phyloP scores from a whole-genome alignment of 2,888 invertebrate genomes.

The Cacoxenus indagator region DNA sequence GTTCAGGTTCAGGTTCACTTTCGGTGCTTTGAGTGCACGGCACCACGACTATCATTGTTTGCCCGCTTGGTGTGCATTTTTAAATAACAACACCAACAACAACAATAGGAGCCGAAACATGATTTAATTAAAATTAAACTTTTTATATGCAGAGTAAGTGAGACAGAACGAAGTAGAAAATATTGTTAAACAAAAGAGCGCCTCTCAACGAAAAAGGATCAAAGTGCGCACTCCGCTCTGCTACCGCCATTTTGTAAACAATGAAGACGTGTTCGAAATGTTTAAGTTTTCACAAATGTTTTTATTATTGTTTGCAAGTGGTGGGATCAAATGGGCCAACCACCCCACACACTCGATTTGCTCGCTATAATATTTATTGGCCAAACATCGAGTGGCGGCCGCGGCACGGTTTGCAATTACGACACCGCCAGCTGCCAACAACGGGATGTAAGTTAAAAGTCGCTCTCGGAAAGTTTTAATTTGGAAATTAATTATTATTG shows the following conservation, averaged over 20 bases:
- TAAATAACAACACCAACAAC: slow-evolving; percentile 15
- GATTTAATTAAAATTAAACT: slow-evolving; percentile 63
- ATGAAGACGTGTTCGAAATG: slow-evolving; percentile 62
- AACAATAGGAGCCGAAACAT: slow-evolving; percentile 39
- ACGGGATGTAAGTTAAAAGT: not conserved
- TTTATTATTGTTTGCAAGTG: slow-evolving; percentile 5
- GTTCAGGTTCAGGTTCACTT: not conserved
- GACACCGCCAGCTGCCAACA: slow-evolving; percentile 6
- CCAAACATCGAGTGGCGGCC: not conserved
- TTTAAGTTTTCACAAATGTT: slow-evolving; percentile 49
- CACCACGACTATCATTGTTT: slow-evolving; percentile 61
- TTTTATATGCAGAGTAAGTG: too few relatives aligned
- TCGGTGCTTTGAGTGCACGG: not conserved
- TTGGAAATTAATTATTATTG: slow-evolving; percentile 10
- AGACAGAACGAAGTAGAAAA: too few relatives aligned
- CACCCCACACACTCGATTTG: not conserved
- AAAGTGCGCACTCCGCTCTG: slow-evolving; percentile 32
- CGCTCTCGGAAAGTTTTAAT: not conserved
- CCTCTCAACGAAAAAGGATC: not conserved
- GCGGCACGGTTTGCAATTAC: slow-evolving; percentile 5
- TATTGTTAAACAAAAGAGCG: too few relatives aligned
- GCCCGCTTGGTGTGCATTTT: not conserved
- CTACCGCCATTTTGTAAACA: slow-evolving; percentile 61
- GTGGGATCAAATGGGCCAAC: too few relatives aligned
- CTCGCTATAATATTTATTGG: slow-evolving; percentile 15